phyloP scores from a whole-genome alignment of 1,140 invertebrate genomes.

The Melitaea cinxia region DNA sequence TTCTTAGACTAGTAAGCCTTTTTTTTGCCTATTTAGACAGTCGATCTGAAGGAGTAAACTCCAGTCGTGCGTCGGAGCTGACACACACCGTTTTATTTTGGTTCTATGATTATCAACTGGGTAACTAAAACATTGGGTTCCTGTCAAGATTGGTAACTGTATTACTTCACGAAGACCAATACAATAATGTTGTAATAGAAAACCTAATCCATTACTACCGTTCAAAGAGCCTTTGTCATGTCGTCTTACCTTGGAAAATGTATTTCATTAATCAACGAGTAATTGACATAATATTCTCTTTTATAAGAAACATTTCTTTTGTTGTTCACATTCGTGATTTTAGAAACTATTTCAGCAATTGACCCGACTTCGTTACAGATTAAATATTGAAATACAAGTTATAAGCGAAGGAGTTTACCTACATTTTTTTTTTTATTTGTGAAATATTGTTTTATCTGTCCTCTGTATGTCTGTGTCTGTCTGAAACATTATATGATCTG shows the following conservation, averaged over 20 bases:
- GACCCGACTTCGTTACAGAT: conserved; percentile 2
- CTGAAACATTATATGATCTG: too few relatives aligned
- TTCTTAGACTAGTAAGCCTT: too few relatives aligned
- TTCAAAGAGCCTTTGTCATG: neutral
- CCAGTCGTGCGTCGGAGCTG: conserved; percentile 18
- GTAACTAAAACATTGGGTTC: too few relatives aligned
- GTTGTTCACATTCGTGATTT: conserved; percentile 6
- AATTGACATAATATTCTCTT: conserved; percentile 1
- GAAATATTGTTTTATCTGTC: too few relatives aligned
- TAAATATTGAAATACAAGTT: neutral
- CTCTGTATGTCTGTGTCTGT: too few relatives aligned
- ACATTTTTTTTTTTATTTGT: too few relatives aligned
- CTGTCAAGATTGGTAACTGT: too few relatives aligned
- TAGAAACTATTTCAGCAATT: conserved; percentile 2
- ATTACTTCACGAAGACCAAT: too few relatives aligned
- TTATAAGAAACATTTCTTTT: conserved; percentile 3
- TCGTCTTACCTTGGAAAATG: neutral
- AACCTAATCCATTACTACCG: neutral
- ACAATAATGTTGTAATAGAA: neutral
- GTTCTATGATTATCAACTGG: too few relatives aligned
- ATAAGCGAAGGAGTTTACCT: neutral
- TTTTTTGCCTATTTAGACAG: too few relatives aligned
- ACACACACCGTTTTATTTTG: conserved; percentile 1
- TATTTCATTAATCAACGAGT: conserved; percentile 1
- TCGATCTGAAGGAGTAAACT: conserved; percentile 14